phyloP scores from a whole-genome alignment of 92 coral and sea anemone species.

The Porites divaricata region DNA sequence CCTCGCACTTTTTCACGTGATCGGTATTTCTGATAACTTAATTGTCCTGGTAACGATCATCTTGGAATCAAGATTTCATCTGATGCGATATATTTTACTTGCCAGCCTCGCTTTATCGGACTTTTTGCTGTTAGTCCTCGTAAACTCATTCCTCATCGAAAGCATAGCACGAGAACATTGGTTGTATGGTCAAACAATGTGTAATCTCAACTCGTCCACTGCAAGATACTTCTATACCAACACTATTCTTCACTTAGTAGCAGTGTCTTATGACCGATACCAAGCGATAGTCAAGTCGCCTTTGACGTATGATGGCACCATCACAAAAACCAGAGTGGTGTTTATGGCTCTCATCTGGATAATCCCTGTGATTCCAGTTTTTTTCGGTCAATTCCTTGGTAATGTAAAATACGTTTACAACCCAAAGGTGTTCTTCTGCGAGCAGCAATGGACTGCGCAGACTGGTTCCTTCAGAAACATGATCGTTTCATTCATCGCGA shows the following conservation, averaged over 20 bases:
- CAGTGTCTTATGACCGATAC: constrained; percentile 5
- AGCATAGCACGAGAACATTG: not conserved
- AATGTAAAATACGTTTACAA: not conserved
- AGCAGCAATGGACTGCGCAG: not conserved
- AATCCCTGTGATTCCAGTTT: not conserved
- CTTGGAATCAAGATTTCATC: not conserved
- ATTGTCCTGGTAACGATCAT: not conserved
- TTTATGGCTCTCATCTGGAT: not conserved
- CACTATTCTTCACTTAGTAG: constrained; percentile 7
- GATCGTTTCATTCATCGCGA: no score
- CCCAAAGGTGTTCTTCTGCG: constrained; percentile 10
- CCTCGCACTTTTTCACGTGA: not conserved
- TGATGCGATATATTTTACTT: not conserved
- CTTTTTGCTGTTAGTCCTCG: not conserved
- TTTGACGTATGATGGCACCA: not conserved
- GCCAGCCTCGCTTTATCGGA: constrained; percentile 12
- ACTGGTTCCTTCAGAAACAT: not conserved
- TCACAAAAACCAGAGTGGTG: not conserved
- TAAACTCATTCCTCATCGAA: not conserved
- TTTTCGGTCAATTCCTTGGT: not conserved
- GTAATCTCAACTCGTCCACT: not conserved
- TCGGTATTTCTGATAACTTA: constrained; percentile 14
- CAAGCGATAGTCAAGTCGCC: constrained; percentile 2
- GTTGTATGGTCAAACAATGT: constrained; percentile 11
- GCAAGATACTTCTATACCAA: not conserved